phyloP scores from a whole-genome alignment of 2,113 vertebrate species.

The Cephalopholis sonnerati region DNA sequence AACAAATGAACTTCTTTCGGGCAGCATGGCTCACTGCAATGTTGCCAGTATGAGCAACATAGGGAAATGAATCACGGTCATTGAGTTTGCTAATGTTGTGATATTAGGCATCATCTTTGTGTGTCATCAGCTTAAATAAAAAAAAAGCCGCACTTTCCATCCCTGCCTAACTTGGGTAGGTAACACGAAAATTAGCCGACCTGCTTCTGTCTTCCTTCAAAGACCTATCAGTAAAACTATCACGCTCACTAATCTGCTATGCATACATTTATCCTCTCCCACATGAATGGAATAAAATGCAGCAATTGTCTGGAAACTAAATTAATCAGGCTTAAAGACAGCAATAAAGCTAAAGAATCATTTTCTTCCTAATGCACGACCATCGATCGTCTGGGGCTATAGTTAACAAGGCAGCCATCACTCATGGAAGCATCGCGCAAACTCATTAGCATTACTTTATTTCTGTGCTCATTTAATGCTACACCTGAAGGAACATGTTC shows the following conservation, averaged over 20 bases:
- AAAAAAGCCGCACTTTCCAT: background rate
- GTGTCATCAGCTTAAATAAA: conserved; percentile 1
- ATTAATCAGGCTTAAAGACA: conserved; percentile 62
- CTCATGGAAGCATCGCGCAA: conserved; percentile 26
- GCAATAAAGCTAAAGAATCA: conserved; percentile 52
- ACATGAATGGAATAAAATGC: conserved; percentile 56
- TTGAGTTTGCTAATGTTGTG: background rate
- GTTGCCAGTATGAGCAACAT: background rate
- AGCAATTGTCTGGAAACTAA: conserved; percentile 53
- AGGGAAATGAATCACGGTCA: background rate
- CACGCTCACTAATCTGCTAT: conserved; percentile 41
- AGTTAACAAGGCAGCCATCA: conserved; percentile 61
- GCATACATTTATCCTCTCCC: conserved; percentile 54
- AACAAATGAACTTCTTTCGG: conserved; percentile 16
- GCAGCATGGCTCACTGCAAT: conserved; percentile 1
- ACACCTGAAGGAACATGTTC: conserved; percentile 56
- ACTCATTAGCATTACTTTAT: conserved; percentile 60
- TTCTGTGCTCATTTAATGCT: conserved; percentile 59
- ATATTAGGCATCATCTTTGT: conserved; percentile 4
- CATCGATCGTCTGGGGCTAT: conserved; percentile 52
- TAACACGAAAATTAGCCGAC: conserved; percentile 48
- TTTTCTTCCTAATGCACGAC: conserved; percentile 48
- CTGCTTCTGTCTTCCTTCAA: conserved; percentile 37
- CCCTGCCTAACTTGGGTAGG: conserved; percentile 21
- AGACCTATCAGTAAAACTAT: conserved; percentile 47